Evolutionary conservation across 2,113 vertebrate genomes (phyloP).

Genomic region (Dromas ardeola): DNA sequence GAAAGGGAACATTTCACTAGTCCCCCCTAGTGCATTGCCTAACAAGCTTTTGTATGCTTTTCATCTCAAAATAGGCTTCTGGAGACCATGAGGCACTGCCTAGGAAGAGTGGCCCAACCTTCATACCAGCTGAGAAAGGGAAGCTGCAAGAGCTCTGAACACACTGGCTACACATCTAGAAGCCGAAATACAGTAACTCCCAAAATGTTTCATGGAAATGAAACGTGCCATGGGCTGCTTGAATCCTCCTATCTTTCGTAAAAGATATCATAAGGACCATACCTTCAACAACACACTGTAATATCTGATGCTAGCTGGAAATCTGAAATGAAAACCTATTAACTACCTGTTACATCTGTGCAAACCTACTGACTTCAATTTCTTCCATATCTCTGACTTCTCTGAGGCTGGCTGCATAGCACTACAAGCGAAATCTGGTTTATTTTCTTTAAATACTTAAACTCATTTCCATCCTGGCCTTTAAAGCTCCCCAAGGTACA

Average conservation of each 20-base stretch:
- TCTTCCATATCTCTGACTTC: neutral
- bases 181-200: neutral
- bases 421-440: neutral
- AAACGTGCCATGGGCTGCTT: neutral
- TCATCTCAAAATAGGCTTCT: neutral
- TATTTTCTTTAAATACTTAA: conserved; percentile 1
- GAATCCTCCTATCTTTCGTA: neutral
- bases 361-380: neutral
- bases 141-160: neutral
- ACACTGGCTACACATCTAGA: neutral
- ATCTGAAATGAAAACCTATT: neutral
- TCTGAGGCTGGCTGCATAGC: neutral
- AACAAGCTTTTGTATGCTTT: neutral
- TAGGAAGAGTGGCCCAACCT: neutral
- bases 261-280: neutral
- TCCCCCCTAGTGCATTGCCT: neutral
- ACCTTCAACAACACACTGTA: neutral
- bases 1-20: neutral
- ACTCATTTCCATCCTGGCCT: conserved; percentile 22
- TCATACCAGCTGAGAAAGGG: neutral
- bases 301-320: neutral
- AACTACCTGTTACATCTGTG: neutral
- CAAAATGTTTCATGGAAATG: neutral
- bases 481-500: conserved; percentile 40
- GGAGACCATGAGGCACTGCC: neutral